Evolutionary conservation across 2,888 invertebrate genomes (phyloP).

Genomic region (Coelogynopora nodosa): DNA sequence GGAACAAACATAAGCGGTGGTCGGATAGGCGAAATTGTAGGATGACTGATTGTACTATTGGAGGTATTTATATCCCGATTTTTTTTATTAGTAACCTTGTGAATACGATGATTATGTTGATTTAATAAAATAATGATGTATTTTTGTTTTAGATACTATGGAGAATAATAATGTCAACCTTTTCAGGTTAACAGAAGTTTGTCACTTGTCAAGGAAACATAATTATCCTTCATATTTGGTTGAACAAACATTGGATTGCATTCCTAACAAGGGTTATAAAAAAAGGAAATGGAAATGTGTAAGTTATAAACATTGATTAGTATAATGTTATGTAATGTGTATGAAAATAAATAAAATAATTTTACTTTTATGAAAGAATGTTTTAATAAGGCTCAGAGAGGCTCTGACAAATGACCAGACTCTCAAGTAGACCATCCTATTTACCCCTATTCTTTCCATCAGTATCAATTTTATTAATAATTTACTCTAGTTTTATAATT

Average conservation of each 20-base stretch:
- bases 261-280: background rate
- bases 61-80: too few relatives aligned
- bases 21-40: background rate
- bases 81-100: too few relatives aligned
- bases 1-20: background rate
- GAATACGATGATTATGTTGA: too few relatives aligned
- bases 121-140: too few relatives aligned
- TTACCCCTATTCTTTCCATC: too few relatives aligned
- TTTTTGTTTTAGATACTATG: background rate
- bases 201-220: background rate
- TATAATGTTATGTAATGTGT: background rate
- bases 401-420: too few relatives aligned
- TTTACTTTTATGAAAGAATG: too few relatives aligned
- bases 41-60: background rate
- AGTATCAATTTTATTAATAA: too few relatives aligned
- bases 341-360: background rate
- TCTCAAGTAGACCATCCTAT: too few relatives aligned
- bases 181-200: background rate
- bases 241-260: background rate
- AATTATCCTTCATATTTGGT: background rate
- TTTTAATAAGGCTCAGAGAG: too few relatives aligned
- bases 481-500: too few relatives aligned
- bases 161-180: background rate
- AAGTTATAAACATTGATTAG: background rate
- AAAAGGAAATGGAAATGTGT: background rate